Evolutionary conservation across 1,140 invertebrate genomes (phyloP).

Genomic region (Eupristina koningsbergeri): DNA sequence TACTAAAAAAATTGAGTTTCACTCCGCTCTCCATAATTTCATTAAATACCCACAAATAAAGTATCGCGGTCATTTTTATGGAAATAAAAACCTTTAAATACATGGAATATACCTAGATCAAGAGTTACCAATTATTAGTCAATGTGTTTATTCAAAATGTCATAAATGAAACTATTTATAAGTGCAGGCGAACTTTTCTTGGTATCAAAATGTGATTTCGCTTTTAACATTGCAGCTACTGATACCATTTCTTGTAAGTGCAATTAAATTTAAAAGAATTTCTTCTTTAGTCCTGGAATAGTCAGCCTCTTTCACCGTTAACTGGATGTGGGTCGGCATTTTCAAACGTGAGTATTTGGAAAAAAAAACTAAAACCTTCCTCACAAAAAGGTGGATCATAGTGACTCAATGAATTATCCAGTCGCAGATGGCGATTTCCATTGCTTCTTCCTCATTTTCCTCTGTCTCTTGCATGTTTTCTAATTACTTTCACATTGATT

Average conservation of each 20-base stretch:
- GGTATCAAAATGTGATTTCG: no score
- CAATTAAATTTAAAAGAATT: no score
- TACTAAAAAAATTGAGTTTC: no score
- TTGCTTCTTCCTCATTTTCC: constrained; percentile 7
- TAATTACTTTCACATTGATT: background rate
- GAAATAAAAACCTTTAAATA: background rate
- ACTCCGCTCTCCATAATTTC: no score
- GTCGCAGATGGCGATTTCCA: constrained; percentile 25
- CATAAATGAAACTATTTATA: background rate
- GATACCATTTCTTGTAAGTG: constrained; percentile 26
- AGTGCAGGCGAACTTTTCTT: background rate
- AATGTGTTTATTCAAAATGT: background rate
- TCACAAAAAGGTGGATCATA: no score
- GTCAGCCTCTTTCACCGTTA: no score
- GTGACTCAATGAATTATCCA: constrained; percentile 6
- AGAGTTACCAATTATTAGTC: background rate
- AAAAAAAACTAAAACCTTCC: no score
- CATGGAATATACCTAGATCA: background rate
- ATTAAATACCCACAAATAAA: no score
- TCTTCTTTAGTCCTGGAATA: no score
- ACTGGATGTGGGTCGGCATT: background rate
- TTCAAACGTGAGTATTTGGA: no score
- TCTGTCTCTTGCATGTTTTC: background rate
- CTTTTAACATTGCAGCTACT: no score
- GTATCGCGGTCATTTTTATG: background rate